phyloP scores from a whole-genome alignment of 1,140 invertebrate species.

The Eumaeus atala region DNA sequence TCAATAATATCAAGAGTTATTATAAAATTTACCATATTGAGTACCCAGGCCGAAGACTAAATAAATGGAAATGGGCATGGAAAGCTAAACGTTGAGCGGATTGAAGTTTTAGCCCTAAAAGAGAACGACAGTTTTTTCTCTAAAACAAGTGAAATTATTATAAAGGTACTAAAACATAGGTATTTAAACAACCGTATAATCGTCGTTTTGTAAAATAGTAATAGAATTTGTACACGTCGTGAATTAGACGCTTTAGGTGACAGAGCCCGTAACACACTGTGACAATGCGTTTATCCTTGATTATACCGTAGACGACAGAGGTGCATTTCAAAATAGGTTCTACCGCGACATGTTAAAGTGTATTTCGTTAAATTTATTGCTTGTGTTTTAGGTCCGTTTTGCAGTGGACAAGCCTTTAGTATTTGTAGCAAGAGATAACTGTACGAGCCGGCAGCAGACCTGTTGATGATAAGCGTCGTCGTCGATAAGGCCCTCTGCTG shows the following conservation, averaged over 20 bases:
- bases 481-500: slow-evolving; percentile 60
- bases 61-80: too few species aligned
- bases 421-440: slow-evolving; percentile 71
- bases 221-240: slow-evolving; percentile 53
- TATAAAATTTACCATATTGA: too few species aligned
- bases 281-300: slow-evolving; percentile 60
- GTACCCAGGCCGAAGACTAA: too few species aligned
- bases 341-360: slow-evolving; percentile 17
- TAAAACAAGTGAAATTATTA: too few species aligned
- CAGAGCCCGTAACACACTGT: slow-evolving; percentile 55
- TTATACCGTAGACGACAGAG: slow-evolving; percentile 32
- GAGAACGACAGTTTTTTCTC: too few species aligned
- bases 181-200: too few species aligned
- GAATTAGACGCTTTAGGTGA: slow-evolving; percentile 63
- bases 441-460: slow-evolving; percentile 62
- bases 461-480: slow-evolving; percentile 70
- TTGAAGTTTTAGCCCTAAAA: too few species aligned
- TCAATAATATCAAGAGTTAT: too few species aligned
- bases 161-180: too few species aligned
- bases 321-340: slow-evolving; percentile 22
- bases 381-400: slow-evolving; percentile 25
- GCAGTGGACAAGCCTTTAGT: slow-evolving; percentile 35
- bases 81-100: too few species aligned
- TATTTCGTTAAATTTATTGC: slow-evolving; percentile 7
- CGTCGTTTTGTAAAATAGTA: not conserved